These are phyloP conservation scores for Tetranychus piercei DNA, from an alignment of 2,888 invertebrate genomes.

Conservation along the genomic window DNA sequence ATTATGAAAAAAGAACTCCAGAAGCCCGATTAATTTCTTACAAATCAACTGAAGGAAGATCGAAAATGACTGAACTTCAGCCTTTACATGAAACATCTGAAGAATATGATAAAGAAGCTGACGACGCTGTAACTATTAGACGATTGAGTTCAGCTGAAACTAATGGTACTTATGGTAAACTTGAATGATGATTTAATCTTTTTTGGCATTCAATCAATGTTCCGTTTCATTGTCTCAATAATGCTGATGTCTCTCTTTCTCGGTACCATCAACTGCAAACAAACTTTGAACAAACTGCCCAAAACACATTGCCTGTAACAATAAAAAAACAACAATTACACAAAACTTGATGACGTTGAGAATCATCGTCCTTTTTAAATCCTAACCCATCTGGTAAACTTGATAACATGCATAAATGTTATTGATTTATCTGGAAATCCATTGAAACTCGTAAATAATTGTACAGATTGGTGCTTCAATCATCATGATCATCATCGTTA, in stretches of 20 bases:
- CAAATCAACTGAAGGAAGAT: not conserved
- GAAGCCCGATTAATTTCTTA: not conserved
- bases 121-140: not conserved
- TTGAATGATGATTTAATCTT: not conserved
- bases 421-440: not conserved
- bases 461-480: not conserved
- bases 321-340: too few species aligned
- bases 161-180: not conserved
- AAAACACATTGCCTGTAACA: too few species aligned
- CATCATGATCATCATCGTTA: not conserved
- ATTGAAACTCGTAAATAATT: not conserved
- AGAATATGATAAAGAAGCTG: not conserved
- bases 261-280: not conserved
- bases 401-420: not conserved
- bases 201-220: not conserved
- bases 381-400: not conserved
- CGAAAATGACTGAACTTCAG: not conserved
- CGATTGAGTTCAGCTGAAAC: not conserved
- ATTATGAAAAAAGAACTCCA: not conserved
- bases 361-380: too few species aligned
- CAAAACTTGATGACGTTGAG: too few species aligned
- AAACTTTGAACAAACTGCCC: not conserved
- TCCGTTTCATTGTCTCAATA: not conserved
- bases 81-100: not conserved
- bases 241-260: not conserved